Evolutionary conservation across 2,888 invertebrate genomes (phyloP).

Genomic region (Spilosoma lubricipeda): DNA sequence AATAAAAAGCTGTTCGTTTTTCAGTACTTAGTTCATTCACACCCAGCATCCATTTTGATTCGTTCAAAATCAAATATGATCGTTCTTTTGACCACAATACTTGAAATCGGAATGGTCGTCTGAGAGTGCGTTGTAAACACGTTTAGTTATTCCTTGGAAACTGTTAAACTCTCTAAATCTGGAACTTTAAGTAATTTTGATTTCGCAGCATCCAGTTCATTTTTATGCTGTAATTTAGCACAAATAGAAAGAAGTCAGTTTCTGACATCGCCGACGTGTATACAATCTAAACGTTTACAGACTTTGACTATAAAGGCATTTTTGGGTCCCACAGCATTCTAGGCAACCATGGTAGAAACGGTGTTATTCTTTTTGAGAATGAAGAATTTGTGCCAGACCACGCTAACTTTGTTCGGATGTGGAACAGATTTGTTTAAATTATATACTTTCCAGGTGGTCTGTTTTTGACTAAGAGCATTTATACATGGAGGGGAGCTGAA

Average conservation of each 20-base stretch:
- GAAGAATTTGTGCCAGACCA: too few relatives aligned
- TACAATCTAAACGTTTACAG: background rate
- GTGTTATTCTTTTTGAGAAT: too few relatives aligned
- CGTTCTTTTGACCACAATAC: slow-evolving; percentile 78
- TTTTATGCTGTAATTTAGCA: background rate
- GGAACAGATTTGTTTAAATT: too few relatives aligned
- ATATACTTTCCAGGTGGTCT: too few relatives aligned
- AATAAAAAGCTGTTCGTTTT: slow-evolving; percentile 86
- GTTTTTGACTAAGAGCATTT: too few relatives aligned
- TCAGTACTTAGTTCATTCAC: slow-evolving; percentile 86
- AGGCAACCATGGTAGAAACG: background rate
- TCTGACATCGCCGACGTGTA: too few relatives aligned
- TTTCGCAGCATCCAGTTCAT: background rate
- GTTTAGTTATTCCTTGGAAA: slow-evolving; percentile 54
- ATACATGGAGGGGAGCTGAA: too few relatives aligned
- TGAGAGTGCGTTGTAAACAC: slow-evolving; percentile 61
- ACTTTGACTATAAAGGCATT: background rate
- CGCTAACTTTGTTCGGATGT: too few relatives aligned
- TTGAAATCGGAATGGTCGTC: slow-evolving; percentile 62
- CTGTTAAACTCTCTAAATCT: background rate
- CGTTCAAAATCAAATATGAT: slow-evolving; percentile 85
- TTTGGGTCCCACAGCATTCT: background rate
- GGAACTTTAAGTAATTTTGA: background rate
- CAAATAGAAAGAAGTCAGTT: background rate
- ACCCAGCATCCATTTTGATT: slow-evolving; percentile 87